Evolutionary conservation across 1,140 invertebrate species (phyloP).

Genomic region (Tigriopus japonicus): DNA sequence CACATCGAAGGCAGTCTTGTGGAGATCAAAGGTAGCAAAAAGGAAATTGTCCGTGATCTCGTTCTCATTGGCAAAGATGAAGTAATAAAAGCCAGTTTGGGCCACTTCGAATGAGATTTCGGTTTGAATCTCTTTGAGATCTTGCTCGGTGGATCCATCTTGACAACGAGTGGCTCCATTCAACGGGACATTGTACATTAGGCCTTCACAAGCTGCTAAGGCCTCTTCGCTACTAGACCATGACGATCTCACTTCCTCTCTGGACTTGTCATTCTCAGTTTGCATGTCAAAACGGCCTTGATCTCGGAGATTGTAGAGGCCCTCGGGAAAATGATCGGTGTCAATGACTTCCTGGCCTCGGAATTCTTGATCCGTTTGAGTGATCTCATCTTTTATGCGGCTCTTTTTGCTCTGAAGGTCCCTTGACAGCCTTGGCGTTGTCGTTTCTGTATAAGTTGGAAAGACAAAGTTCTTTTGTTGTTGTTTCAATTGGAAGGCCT

Average conservation of each 20-base stretch:
- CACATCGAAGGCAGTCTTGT: slow-evolving; percentile 46
- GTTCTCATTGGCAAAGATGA: slow-evolving; percentile 60
- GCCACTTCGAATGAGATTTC: slow-evolving; percentile 33
- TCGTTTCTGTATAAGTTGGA: slow-evolving; percentile 9
- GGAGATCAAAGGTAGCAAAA: slow-evolving; percentile 39
- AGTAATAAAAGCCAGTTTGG: slow-evolving; percentile 54
- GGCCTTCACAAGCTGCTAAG: slow-evolving; percentile 45
- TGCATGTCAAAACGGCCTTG: slow-evolving; percentile 20
- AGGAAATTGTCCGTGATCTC: slow-evolving; percentile 31
- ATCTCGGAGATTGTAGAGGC: slow-evolving; percentile 18
- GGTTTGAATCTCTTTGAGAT: slow-evolving; percentile 38
- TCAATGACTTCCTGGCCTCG: not conserved
- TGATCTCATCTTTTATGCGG: slow-evolving; percentile 37
- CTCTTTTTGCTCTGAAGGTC: slow-evolving; percentile 18
- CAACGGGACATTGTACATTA: slow-evolving; percentile 47
- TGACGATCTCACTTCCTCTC: slow-evolving; percentile 56
- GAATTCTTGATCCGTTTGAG: slow-evolving; percentile 34
- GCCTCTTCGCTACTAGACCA: slow-evolving; percentile 55
- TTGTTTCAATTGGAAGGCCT: no score
- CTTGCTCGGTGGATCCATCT: slow-evolving; percentile 36
- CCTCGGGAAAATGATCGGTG: slow-evolving; percentile 13
- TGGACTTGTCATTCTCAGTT: slow-evolving; percentile 22
- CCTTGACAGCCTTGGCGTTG: slow-evolving; percentile 15
- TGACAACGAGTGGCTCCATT: slow-evolving; percentile 38
- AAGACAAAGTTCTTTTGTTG: not conserved